Evolutionary conservation across 2,888 invertebrate genomes (phyloP), one percentile per base, ranked within the genome.

Genomic region (Pandemis cinnamomeana): DNA sequence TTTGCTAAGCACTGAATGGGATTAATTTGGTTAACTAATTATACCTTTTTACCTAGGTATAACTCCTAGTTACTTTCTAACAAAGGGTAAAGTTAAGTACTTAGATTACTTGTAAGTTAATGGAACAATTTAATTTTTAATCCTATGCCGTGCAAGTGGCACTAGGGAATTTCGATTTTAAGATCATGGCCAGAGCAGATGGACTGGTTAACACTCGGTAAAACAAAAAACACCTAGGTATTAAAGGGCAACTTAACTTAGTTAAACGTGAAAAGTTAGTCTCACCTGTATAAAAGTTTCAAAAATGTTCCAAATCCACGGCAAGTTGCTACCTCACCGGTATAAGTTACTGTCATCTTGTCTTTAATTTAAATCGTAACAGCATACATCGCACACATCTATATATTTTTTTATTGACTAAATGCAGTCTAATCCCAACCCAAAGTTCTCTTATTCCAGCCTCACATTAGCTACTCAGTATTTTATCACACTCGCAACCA

Each of bases 301-400:
- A 98, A 95, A 94, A 98, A 98, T 83, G 97, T 97, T 75, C 98
- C 98, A 87, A 98, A 96, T 77, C 98, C 97, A 70, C 96, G 95
- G 86, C 97, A 97, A 78, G 97, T 97, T 77, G 98, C 97, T 77
- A 98, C 98, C 94, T 98, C 96, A 68, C 96, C 97, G 70, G 97
- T 97, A 83, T 98, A 98, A 11, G 97, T 96, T 76, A 98, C 96
- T 81, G 98, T 98, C 98, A 98, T 98, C 85, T 90, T 91, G 67
- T 1, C 8, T 44, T 44, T 64, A 27, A 27, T 64, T 64, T 64
- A 48, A 63, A 10, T 44, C 10, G 10, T 13, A 42, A 44, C 15
- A 53, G 44, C 20, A 61, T 60, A 61, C 44, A 67, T 27, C 15
- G 44, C 44, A 67, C 4, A 53, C 20, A 48, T 36, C 1, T 5